Conservation (phyloP, 2,797 vertebrate genomes). For the Tragelaphus eurycerus region DNA sequence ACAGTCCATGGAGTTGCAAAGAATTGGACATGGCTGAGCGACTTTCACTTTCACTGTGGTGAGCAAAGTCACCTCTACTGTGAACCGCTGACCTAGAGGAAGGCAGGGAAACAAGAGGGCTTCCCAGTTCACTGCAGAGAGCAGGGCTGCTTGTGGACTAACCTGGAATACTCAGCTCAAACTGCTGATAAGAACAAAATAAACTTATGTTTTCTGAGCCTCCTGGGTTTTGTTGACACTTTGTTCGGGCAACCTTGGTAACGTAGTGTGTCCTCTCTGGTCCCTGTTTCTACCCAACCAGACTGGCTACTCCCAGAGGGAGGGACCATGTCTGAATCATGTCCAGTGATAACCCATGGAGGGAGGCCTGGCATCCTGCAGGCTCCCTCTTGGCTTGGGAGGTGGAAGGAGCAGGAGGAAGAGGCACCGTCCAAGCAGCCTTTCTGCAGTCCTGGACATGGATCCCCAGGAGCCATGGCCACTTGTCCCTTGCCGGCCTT, state of each 20-base stretch:
- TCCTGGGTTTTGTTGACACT: not conserved
- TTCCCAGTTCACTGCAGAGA: not conserved
- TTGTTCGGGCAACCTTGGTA: not conserved
- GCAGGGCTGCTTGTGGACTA: not conserved
- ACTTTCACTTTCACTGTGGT: not conserved
- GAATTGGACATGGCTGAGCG: not conserved
- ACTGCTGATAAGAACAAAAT: not conserved
- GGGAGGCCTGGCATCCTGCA: not conserved
- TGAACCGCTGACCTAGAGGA: not conserved
- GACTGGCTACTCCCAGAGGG: not conserved
- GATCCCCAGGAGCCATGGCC: not conserved
- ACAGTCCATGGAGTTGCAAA: not conserved
- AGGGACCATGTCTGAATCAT: not conserved
- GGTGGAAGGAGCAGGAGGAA: not conserved
- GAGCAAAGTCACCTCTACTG: not conserved
- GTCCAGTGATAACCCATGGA: not conserved
- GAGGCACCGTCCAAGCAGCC: not conserved
- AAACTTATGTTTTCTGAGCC: not conserved
- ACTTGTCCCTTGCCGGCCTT: rapidly evolving
- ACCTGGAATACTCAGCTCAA: not conserved
- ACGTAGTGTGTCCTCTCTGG: not conserved
- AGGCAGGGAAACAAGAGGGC: not conserved
- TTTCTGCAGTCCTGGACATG: not conserved
- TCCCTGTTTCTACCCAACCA: not conserved
- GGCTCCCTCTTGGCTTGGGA: not conserved